These are phyloP conservation scores for Enhydra lutris DNA, from an alignment of 2,113 vertebrate species.

Conservation along the genomic window DNA sequence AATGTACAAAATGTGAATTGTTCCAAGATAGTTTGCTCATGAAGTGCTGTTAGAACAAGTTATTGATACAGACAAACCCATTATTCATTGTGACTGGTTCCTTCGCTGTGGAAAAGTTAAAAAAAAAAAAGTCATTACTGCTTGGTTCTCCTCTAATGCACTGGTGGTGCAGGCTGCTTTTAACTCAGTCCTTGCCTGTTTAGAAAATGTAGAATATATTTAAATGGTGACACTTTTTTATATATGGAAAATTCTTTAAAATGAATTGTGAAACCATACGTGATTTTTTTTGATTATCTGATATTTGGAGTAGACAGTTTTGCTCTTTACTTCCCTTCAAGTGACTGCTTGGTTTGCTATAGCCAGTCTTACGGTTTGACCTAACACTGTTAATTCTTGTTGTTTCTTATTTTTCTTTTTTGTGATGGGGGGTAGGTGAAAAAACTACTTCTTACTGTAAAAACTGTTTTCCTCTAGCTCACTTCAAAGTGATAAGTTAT, in stretches of 20 bases:
- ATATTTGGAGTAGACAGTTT: background rate
- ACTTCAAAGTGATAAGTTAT: background rate
- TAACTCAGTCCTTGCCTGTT: background rate
- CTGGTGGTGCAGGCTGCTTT: background rate
- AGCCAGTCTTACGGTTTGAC: background rate
- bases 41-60: constrained; percentile 52
- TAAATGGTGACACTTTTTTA: background rate
- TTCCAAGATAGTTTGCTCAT: constrained; percentile 25
- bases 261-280: background rate
- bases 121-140: background rate
- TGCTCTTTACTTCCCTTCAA: background rate
- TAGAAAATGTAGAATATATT: constrained; percentile 29
- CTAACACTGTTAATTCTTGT: background rate
- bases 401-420: background rate
- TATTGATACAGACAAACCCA: constrained; percentile 18
- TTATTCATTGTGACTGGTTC: constrained; percentile 58
- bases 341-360: background rate
- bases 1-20: constrained; percentile 30
- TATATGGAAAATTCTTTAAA: background rate
- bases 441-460: background rate
- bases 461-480: background rate
- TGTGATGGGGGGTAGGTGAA: background rate
- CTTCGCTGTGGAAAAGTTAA: constrained; percentile 4
- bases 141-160: constrained; percentile 3
- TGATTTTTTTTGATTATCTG: background rate